Percentiles rank a stretch among this genome's conserved stretches.
Evolutionary conservation across 2,888 invertebrate species (phyloP).

Genomic region (Chelonus formosanus): DNA sequence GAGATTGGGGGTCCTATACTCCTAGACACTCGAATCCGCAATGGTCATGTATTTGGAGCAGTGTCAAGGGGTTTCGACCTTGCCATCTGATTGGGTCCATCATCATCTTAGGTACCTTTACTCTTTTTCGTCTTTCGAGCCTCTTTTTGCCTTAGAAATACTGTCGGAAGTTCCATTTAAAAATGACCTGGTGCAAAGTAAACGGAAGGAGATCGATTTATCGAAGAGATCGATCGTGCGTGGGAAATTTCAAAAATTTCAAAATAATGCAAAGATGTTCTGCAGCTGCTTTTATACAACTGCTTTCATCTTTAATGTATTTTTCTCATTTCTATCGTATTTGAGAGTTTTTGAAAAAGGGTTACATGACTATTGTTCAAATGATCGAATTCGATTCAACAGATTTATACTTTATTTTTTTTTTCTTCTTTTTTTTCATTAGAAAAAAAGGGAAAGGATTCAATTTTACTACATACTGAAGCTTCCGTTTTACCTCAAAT

Average conservation of each 20-base stretch:
- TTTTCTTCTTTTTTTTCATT: background rate
- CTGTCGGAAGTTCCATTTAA: background rate
- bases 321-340: slow-evolving; percentile 6
- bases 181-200: background rate
- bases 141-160: slow-evolving; percentile 1
- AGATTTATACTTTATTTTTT: background rate
- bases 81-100: background rate
- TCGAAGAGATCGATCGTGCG: slow-evolving; percentile 25
- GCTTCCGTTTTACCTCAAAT: too few species aligned
- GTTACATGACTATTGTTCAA: slow-evolving; percentile 15
- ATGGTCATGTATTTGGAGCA: slow-evolving; percentile 18
- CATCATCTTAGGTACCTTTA: too few species aligned
- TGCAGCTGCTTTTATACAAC: slow-evolving; percentile 18
- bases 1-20: background rate
- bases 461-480: background rate
- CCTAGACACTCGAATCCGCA: background rate
- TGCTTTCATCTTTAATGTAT: slow-evolving; percentile 4
- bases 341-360: background rate
- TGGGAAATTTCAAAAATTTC: slow-evolving; percentile 30
- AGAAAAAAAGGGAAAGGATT: slow-evolving; percentile 4
- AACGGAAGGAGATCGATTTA: slow-evolving; percentile 21
- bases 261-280: slow-evolving; percentile 22
- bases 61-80: slow-evolving; percentile 14
- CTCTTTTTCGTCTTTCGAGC: background rate
- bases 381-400: slow-evolving; percentile 12